Conservation (phyloP, 1,140 invertebrate genomes). For the Ostrea denselamellosa region DNA sequence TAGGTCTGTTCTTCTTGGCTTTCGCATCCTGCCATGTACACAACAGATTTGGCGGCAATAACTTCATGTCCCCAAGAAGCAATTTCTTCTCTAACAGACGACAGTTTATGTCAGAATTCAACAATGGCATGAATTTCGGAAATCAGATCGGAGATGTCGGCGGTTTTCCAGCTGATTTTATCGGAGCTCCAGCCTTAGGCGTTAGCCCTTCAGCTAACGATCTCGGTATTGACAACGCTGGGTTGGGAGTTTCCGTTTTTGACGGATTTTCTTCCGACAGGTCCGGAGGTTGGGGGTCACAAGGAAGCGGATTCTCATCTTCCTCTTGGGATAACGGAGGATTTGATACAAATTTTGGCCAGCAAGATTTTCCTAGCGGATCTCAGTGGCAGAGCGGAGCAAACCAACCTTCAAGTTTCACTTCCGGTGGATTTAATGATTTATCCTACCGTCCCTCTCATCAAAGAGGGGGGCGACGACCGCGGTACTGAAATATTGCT, state of each 20-base stretch:
- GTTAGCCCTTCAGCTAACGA: background rate
- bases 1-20: background rate
- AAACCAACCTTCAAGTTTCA: background rate
- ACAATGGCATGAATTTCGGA: background rate
- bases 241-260: background rate
- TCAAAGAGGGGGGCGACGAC: background rate
- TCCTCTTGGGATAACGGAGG: constrained; percentile 21
- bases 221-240: background rate
- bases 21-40: background rate
- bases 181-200: background rate
- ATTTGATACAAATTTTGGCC: background rate
- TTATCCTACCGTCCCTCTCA: background rate
- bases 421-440: background rate
- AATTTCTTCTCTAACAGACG: background rate
- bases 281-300: background rate
- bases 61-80: background rate
- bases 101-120: background rate
- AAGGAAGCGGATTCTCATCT: constrained; percentile 5
- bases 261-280: background rate
- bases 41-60: background rate
- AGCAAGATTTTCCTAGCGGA: background rate
- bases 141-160: background rate
- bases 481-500: background rate
- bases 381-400: background rate
- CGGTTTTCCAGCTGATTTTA: constrained; percentile 5